Evolutionary conservation across 2,888 invertebrate species (phyloP).

Genomic region (Hypena proboscidalis): DNA sequence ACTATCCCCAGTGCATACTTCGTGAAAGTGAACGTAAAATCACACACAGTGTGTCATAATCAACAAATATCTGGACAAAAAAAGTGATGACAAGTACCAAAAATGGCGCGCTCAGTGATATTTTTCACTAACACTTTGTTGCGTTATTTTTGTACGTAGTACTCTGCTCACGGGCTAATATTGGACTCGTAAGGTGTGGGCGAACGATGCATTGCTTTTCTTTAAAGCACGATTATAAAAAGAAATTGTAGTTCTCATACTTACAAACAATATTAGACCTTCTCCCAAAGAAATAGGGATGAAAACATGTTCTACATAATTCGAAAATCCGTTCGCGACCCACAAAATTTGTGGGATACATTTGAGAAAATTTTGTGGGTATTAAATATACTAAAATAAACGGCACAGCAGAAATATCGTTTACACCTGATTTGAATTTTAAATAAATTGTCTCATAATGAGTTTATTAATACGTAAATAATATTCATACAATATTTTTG

Average conservation of each 20-base stretch:
- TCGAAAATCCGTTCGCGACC: conserved; percentile 19
- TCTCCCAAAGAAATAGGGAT: conserved; percentile 5
- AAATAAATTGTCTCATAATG: conserved; percentile 8
- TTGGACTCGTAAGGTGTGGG: conserved; percentile 51
- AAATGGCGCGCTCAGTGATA: conserved; percentile 9
- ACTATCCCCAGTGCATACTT: too few relatives aligned
- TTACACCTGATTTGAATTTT: conserved; percentile 3
- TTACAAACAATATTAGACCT: conserved; percentile 34
- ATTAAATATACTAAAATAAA: conserved; percentile 23
- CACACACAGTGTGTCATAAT: conserved; percentile 21
- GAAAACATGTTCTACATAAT: not conserved
- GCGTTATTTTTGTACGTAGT: conserved; percentile 47
- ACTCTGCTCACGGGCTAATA: conserved; percentile 50
- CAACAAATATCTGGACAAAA: conserved; percentile 17
- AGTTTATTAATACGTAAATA: too few relatives aligned
- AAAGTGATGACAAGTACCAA: conserved; percentile 4
- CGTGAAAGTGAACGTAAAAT: too few relatives aligned
- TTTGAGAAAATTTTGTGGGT: conserved; percentile 22
- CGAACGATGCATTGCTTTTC: conserved; percentile 59
- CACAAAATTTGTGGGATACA: conserved; percentile 27
- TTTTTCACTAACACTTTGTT: conserved; percentile 40
- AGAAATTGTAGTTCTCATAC: conserved; percentile 29
- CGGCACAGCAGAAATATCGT: conserved; percentile 12
- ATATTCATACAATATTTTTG: too few relatives aligned
- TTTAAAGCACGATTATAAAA: conserved; percentile 54